Conservation (phyloP, 2,113 vertebrate genomes). For the Monarcha castaneiventris region DNA sequence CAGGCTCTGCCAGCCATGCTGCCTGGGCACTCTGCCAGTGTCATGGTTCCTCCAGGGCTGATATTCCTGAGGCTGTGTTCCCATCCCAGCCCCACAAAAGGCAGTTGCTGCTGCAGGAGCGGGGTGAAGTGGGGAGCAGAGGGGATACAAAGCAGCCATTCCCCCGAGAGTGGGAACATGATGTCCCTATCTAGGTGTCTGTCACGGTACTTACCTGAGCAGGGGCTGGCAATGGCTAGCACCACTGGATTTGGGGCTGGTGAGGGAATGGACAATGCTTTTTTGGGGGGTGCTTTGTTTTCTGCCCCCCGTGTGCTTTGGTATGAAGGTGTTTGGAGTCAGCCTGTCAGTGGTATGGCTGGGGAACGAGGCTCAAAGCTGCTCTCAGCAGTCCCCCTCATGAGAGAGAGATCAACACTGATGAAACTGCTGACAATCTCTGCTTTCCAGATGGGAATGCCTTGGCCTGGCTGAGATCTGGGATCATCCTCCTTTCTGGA, state of each 20-base stretch:
- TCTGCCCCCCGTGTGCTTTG: not conserved
- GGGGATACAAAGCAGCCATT: not conserved
- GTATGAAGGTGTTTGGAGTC: not conserved
- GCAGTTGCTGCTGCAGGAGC: not conserved
- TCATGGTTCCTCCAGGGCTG: not conserved
- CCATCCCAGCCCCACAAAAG: not conserved
- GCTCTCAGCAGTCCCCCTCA: not conserved
- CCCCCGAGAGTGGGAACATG: not conserved
- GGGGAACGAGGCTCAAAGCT: not conserved
- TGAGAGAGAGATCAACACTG: not conserved
- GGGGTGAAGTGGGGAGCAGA: not conserved
- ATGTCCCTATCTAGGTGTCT: not conserved
- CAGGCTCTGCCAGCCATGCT: not conserved
- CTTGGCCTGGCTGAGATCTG: not conserved
- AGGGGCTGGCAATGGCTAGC: not conserved
- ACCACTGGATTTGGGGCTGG: not conserved
- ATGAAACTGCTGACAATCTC: not conserved
- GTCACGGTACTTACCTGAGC: accelerated
- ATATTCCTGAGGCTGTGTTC: not conserved
- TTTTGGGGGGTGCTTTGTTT: not conserved
- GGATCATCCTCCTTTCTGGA: not conserved
- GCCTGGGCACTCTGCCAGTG: not conserved
- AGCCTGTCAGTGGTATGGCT: not conserved
- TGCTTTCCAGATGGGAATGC: not conserved
- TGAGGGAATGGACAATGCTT: not conserved